Evolutionary conservation across 1,140 invertebrate species (phyloP).

Genomic region (Antheraea pernyi): DNA sequence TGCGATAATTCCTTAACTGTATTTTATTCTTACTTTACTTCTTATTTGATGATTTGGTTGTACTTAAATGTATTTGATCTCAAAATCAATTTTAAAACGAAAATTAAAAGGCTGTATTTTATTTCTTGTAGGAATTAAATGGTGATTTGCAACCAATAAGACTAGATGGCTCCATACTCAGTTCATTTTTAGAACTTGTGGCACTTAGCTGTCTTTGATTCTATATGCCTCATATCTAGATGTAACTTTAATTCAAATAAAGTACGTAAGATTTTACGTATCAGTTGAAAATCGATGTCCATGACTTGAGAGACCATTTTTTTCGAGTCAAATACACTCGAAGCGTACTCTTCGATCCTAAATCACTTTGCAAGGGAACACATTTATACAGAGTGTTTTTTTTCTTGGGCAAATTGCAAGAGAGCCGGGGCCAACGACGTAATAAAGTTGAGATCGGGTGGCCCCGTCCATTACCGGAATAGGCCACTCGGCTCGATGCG

Average conservation of each 20-base stretch:
- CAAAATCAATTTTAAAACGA: too few species aligned
- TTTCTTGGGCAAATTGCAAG: conserved; percentile 22
- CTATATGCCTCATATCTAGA: too few species aligned
- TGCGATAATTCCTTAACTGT: too few species aligned
- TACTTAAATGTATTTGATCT: too few species aligned
- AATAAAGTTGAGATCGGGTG: conserved; percentile 14
- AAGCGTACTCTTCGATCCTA: conserved; percentile 10
- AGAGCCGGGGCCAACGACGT: conserved; percentile 11
- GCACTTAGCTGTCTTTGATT: too few species aligned
- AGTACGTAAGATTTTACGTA: background rate
- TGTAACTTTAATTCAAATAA: background rate
- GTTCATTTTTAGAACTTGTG: too few species aligned
- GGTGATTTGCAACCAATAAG: too few species aligned
- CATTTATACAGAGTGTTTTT: conserved; percentile 13
- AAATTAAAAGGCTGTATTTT: too few species aligned
- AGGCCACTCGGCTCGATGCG: conserved; percentile 37
- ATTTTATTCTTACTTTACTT: too few species aligned
- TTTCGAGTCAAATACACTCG: conserved; percentile 6
- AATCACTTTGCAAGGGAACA: conserved; percentile 19
- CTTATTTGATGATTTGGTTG: too few species aligned
- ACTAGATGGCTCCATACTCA: too few species aligned
- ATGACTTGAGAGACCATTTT: conserved; percentile 7
- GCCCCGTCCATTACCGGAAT: conserved; percentile 36
- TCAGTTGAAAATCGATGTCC: background rate
- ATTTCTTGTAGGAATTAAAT: too few species aligned